phyloP scores from a whole-genome alignment of 2,113 vertebrate species.

The Azemiops feae region DNA sequence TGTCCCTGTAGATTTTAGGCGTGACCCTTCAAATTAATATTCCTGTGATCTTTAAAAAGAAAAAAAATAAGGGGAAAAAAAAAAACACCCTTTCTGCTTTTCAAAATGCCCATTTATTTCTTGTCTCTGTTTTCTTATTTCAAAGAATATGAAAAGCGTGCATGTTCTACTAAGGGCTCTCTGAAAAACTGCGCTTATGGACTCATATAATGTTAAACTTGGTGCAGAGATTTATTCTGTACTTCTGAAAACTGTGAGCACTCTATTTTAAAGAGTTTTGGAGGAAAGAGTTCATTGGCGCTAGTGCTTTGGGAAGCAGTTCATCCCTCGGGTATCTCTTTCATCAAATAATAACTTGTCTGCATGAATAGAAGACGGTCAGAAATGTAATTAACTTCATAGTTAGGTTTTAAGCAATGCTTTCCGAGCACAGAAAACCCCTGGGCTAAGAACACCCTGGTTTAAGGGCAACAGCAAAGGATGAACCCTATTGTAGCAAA shows the following conservation, averaged over 20 bases:
- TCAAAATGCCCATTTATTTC: slow-evolving; percentile 14
- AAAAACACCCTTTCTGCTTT: not conserved
- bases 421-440: not conserved
- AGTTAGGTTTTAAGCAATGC: not conserved
- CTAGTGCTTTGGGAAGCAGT: not conserved
- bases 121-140: slow-evolving; percentile 32
- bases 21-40: slow-evolving; percentile 39
- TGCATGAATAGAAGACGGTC: not conserved
- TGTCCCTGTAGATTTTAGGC: slow-evolving; percentile 21
- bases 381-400: not conserved
- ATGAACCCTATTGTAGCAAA: not conserved
- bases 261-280: not conserved
- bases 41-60: slow-evolving; percentile 1
- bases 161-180: not conserved
- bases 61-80: not conserved
- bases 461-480: not conserved
- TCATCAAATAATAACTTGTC: not conserved
- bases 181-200: slow-evolving; percentile 7
- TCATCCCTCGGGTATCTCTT: not conserved
- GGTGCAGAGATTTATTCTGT: too few relatives aligned
- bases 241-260: too few relatives aligned
- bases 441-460: not conserved
- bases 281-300: not conserved
- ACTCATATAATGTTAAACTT: slow-evolving; percentile 11
- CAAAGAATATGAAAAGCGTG: slow-evolving; percentile 1